Base-by-base conservation (phyloP, 2,797 vertebrate genomes). In the Ibycter americanus region DNA sequence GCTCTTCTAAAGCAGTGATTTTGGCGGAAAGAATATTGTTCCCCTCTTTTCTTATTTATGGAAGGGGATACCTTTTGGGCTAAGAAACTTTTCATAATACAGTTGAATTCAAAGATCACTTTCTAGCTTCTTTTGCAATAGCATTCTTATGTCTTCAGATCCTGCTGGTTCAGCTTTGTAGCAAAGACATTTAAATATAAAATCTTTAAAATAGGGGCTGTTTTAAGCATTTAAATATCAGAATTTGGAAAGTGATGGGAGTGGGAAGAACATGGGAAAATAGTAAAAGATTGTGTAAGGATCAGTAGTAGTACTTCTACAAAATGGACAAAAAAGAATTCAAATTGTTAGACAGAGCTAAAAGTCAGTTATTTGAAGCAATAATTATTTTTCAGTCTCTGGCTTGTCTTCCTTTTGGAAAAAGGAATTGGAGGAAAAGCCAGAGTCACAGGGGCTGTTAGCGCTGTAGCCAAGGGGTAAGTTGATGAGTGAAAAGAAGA, bases 151-250 rank as follows among this genome's bases (percentile, higher is more conserved):
- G 3, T 72, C 34, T 71, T 78, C 44, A 86, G 29, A 38, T 91
- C 13, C 20, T 65, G 6, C 70, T 87, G 62, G 83, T 95, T 72
- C 51, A 84, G 38, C 19, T 89, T 84, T 84, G 82, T 73, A 52
- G 34, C 40, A 74, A 68, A 84, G 15, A 2, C 23, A 38, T 79
- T 92, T 76, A 82, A 92, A 58, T 82, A 62, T 5, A 38, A 76
- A 76, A 34, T 79, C 15, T 62, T 72, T 29, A 19, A 86, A 81
- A 61, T 66, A 58, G 78, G 13, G 32, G 4, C 25, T 76, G 32
- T 44, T 81, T 14, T 56, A 44, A 77, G 62, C 71, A 44, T 80
- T 77, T 78, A 20, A 27, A 36, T 90, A 52, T 34, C 31, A 34
- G 68, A 10, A 12, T 94, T 83, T 93, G 29, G 36, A 71, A 93